Evolutionary conservation across 2,888 invertebrate genomes (phyloP), one percentile per base, ranked within the genome.

Genomic region (Gastrophysa polygoni): DNA sequence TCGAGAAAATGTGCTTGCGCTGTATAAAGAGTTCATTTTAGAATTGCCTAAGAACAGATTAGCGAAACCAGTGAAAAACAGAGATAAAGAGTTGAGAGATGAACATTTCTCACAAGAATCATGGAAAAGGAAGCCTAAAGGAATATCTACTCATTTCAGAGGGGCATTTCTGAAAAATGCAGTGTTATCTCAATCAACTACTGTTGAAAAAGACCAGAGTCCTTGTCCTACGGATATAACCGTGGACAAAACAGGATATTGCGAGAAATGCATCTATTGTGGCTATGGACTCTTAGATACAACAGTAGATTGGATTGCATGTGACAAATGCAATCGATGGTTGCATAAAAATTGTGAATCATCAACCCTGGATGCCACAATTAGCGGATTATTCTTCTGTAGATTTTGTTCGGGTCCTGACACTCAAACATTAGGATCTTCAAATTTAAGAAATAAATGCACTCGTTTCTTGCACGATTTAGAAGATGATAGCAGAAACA

Each of bases 281-380:
- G 44, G 29, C 29, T 24, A n/a, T 57, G 11, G 57, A n/a, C n/a
- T n/a, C n/a, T n/a, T n/a, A n/a, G n/a, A 57, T 21, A 17, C 34
- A 38, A 32, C 57, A 38, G 57, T 43, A 1, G 17, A 44, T 5
- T 65, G 65, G 65, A 52, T 59, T 24, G 50, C 38, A 34, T 65
- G 65, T 18, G 57, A 59, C 14, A 54, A 5, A 1, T 65, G 65
- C 24, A 10, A 55, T 1, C 20, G 34, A 43, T 64, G 64, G 64
- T 18, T 62, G 2, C 58, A 64, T 38, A 59, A 65, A 64, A 55
- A 21, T 3, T 57, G 58, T 58, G 28, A 50, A 2, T 32, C 29
- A 7, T 32, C 29, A 8, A 8, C 5, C 2, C 10, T 32, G 29
- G 10, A 32, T 10, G 10, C 4, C 4, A 32, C 29, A 32, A 8